phyloP scores from a whole-genome alignment of 2,797 vertebrate species.

The Propithecus perrieri region DNA sequence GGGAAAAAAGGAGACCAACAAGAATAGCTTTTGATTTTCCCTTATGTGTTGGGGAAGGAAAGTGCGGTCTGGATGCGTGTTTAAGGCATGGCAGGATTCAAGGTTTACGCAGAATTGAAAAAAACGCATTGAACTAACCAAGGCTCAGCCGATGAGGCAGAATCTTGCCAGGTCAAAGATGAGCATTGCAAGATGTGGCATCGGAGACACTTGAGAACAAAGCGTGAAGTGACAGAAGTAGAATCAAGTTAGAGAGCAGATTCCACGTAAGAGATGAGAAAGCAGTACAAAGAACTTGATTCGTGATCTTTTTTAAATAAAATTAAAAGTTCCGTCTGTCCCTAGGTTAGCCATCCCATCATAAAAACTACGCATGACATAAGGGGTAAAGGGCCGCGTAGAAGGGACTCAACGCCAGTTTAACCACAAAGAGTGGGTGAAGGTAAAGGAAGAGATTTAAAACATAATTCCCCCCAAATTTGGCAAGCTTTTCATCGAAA shows the following conservation, averaged over 20 bases:
- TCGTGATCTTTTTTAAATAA: neutral
- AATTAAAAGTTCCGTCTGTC: neutral
- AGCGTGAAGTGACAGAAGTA: neutral
- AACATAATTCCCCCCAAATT: neutral
- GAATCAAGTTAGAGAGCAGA: neutral
- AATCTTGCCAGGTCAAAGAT: neutral
- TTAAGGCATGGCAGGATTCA: fast-evolving
- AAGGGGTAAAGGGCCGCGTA: neutral
- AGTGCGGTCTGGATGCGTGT: neutral
- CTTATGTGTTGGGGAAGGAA: neutral
- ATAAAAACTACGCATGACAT: neutral
- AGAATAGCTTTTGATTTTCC: neutral
- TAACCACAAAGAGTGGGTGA: neutral
- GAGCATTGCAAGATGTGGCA: neutral
- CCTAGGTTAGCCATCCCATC: neutral
- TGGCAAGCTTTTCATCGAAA: neutral
- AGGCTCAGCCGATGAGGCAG: neutral
- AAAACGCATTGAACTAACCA: neutral
- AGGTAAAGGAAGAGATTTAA: neutral
- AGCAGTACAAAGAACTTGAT: neutral
- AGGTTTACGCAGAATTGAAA: neutral
- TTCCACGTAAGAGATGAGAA: neutral
- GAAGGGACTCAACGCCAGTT: neutral
- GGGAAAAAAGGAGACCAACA: neutral
- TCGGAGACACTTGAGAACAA: neutral